Conservation (phyloP, 2,113 vertebrate species). For the Pygoscelis adeliae region DNA sequence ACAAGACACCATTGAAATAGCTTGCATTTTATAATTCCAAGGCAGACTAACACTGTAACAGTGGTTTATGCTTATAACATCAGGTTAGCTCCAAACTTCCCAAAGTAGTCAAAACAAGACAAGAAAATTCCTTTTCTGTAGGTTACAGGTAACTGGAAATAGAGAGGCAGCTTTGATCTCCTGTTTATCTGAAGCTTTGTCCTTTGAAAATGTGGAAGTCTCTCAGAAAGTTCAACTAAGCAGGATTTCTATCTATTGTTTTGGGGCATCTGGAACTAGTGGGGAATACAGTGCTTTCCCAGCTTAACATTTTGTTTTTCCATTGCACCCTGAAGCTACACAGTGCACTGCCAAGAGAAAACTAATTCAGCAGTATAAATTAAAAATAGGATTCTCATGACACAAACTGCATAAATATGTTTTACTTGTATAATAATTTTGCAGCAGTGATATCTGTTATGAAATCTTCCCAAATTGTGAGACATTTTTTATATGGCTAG, state of each 20-base stretch:
- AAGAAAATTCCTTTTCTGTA: background rate
- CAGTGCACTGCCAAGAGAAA: conserved; percentile 56
- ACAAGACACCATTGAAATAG: background rate
- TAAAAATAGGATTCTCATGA: conserved; percentile 60
- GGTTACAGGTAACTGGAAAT: background rate
- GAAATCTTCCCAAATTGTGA: background rate
- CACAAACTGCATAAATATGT: conserved; percentile 46
- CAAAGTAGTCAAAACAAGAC: background rate
- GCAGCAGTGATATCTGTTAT: background rate
- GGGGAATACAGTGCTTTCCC: conserved; percentile 36
- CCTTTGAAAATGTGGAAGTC: background rate
- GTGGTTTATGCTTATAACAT: background rate
- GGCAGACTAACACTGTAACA: background rate
- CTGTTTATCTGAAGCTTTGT: background rate
- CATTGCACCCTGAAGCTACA: conserved; percentile 57
- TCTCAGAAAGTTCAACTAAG: background rate
- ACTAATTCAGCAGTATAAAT: conserved; percentile 56
- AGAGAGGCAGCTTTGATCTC: background rate
- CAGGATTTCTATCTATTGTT: conserved; percentile 50
- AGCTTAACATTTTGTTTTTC: conserved; percentile 57
- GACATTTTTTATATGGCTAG: background rate
- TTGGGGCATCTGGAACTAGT: conserved; percentile 62
- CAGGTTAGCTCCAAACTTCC: background rate
- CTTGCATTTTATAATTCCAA: background rate
- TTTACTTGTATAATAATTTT: conserved; percentile 47